Conservation (phyloP, 1,140 invertebrate genomes). For the Subanguina moxae region DNA sequence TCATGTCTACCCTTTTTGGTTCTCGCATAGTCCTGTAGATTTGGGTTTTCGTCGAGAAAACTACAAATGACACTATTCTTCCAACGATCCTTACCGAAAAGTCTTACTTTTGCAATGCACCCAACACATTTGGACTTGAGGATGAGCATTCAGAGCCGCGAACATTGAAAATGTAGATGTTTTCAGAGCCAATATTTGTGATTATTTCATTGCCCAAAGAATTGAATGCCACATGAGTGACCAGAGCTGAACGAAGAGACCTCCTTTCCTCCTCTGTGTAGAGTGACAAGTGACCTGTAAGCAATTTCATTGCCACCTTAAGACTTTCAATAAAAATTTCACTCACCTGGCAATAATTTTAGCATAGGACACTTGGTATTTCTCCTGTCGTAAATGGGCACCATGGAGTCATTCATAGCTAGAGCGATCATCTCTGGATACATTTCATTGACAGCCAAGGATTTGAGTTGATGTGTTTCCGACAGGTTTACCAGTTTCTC, state of each 20-base stretch:
- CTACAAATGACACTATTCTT: background rate
- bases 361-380: slow-evolving; percentile 23
- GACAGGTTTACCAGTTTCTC: slow-evolving; percentile 15
- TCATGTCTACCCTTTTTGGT: background rate
- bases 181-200: slow-evolving; percentile 26
- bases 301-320: background rate
- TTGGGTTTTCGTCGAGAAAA: background rate
- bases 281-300: slow-evolving; percentile 20
- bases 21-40: background rate
- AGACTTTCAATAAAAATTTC: too few relatives aligned
- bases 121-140: slow-evolving; percentile 6
- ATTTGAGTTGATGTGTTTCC: slow-evolving; percentile 26
- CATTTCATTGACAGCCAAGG: slow-evolving; percentile 22
- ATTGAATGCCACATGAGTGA: slow-evolving; percentile 26
- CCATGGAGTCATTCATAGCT: slow-evolving; percentile 14
- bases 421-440: slow-evolving; percentile 26
- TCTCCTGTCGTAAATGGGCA: slow-evolving; percentile 28
- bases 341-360: slow-evolving; percentile 23
- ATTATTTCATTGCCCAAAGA: slow-evolving; percentile 20
- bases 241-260: slow-evolving; percentile 3
- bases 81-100: background rate
- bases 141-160: background rate
- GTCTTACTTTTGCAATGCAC: slow-evolving; percentile 8
- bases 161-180: slow-evolving; percentile 30
- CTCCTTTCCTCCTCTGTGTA: slow-evolving; percentile 6